These are phyloP conservation scores for Epinotia demarniana DNA, from an alignment of 2,888 invertebrate genomes.

Conservation along the genomic window DNA sequence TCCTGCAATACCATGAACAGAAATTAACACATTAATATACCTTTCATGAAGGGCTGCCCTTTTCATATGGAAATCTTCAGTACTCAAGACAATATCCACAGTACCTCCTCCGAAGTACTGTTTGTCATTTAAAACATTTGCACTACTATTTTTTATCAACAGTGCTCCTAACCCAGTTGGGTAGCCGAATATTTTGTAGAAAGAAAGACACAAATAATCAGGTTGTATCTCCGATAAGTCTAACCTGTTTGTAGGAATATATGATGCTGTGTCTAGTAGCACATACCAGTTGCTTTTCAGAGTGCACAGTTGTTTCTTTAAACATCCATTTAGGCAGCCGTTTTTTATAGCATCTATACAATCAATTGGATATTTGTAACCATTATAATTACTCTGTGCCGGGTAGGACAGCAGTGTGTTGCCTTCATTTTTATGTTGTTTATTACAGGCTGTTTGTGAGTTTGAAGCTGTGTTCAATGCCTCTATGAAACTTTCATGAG, in stretches of 20 bases:
- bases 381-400: slow-evolving; percentile 98
- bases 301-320: slow-evolving; percentile 68
- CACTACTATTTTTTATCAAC: slow-evolving; percentile 88
- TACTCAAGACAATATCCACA: slow-evolving; percentile 92
- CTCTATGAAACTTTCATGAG: slow-evolving; percentile 83
- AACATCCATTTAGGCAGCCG: slow-evolving; percentile 81
- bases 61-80: slow-evolving; percentile 88
- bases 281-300: slow-evolving; percentile 87
- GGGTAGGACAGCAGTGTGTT: slow-evolving; percentile 91
- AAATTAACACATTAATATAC: slow-evolving; percentile 70
- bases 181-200: slow-evolving; percentile 98
- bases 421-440: slow-evolving; percentile 58
- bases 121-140: slow-evolving; percentile 85
- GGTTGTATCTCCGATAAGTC: slow-evolving; percentile 90
- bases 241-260: slow-evolving; percentile 90
- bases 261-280: slow-evolving; percentile 94
- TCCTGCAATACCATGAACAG: not conserved
- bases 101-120: slow-evolving; percentile 97
- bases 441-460: slow-evolving; percentile 45
- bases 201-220: slow-evolving; percentile 96
- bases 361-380: slow-evolving; percentile 92
- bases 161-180: slow-evolving; percentile 98
- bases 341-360: slow-evolving; percentile 87
- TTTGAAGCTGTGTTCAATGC: slow-evolving; percentile 54
- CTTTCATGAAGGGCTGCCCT: slow-evolving; percentile 88